These are phyloP conservation scores for Hydrotaea diabolus DNA, from an alignment of 2,888 invertebrate species.

Conservation along the genomic window DNA sequence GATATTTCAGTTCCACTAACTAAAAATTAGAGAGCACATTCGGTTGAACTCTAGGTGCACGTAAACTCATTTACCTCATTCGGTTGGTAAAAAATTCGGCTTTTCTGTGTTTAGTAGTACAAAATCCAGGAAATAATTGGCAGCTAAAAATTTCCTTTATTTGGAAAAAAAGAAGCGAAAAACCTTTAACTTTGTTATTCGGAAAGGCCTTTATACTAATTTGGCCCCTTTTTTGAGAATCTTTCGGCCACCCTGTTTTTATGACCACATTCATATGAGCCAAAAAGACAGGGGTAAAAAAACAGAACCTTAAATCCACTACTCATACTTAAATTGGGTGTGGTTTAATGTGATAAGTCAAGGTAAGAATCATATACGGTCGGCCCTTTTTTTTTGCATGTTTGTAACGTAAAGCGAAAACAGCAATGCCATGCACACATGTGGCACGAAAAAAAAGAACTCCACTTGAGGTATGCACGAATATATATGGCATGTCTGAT, in stretches of 20 bases:
- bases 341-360: conserved; percentile 66
- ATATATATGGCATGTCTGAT: conserved; percentile 61
- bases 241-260: neutral
- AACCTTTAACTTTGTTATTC: no score
- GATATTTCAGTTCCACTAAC: no score
- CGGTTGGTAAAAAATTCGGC: no score
- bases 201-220: no score
- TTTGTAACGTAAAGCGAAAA: neutral
- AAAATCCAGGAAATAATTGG: no score
- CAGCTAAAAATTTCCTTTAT: no score
- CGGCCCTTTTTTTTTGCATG: conserved; percentile 55
- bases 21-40: no score
- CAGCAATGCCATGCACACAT: neutral
- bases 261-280: conserved; percentile 9
- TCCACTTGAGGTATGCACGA: neutral
- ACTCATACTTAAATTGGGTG: conserved; percentile 53
- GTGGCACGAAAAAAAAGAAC: conserved; percentile 5
- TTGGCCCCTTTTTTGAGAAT: no score
- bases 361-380: conserved; percentile 48
- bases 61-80: no score
- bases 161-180: no score
- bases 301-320: conserved; percentile 32
- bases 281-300: neutral
- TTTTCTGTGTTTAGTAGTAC: no score
- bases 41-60: no score